These are phyloP conservation scores for Molothrus ater DNA, from an alignment of 2,797 vertebrate species.

Conservation along the genomic window DNA sequence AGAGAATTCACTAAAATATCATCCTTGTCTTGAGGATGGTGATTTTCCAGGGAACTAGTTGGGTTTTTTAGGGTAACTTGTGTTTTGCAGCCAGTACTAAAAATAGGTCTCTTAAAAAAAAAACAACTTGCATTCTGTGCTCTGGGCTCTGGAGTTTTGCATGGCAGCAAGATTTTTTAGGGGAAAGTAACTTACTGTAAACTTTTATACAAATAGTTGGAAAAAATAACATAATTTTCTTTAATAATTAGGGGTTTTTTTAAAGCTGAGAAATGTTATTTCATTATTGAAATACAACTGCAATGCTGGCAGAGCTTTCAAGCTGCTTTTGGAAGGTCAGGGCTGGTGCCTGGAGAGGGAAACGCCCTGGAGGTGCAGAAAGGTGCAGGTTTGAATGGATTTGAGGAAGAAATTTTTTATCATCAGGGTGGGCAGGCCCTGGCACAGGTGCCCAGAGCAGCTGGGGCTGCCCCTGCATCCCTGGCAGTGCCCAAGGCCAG, in stretches of 20 bases:
- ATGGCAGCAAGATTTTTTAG: not conserved
- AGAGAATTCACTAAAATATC: not conserved
- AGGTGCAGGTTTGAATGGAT: not conserved
- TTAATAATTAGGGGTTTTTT: not conserved
- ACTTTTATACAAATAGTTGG: not conserved
- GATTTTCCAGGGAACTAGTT: not conserved
- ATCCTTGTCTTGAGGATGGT: not conserved
- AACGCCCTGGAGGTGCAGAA: not conserved
- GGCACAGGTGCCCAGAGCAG: not conserved
- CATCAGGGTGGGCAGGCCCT: rapidly evolving
- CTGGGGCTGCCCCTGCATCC: not conserved
- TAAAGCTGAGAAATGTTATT: not conserved
- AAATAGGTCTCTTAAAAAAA: not conserved
- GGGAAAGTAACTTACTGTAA: not conserved
- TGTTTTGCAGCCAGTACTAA: not conserved
- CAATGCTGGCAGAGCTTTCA: not conserved
- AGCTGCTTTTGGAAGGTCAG: not conserved
- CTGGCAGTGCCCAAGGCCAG: not conserved
- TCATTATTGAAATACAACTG: not conserved
- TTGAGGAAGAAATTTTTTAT: not conserved
- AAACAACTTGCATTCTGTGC: not conserved
- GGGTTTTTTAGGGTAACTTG: not conserved
- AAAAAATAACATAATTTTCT: not conserved
- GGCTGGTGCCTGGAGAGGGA: not conserved
- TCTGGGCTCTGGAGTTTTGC: not conserved